Percentiles rank a stretch among this genome's conserved stretches.
These are phyloP conservation scores for Esox lucius DNA, from an alignment of 2,797 vertebrate genomes.

Conservation along the genomic window DNA sequence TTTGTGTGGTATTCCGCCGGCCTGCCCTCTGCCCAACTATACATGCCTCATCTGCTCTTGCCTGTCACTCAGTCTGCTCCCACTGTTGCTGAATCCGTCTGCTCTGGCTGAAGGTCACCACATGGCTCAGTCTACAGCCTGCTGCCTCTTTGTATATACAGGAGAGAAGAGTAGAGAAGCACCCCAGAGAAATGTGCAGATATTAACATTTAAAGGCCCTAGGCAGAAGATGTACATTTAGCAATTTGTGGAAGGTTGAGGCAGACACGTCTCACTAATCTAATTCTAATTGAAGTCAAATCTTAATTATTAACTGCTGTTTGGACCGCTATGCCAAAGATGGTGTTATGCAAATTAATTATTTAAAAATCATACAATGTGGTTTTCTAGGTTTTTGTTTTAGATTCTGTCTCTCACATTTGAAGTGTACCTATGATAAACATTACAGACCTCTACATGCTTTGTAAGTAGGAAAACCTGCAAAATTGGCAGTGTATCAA, in stretches of 20 bases:
- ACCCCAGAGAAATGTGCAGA: not conserved
- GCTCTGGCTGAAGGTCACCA: slow-evolving; percentile 33
- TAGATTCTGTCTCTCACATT: no score
- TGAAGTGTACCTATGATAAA: no score
- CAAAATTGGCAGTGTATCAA: no score
- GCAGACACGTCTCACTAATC: no score
- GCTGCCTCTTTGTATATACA: not conserved
- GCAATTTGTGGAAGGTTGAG: not conserved
- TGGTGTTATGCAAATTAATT: no score
- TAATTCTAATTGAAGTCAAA: not conserved
- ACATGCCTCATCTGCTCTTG: slow-evolving; percentile 46
- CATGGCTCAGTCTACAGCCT: slow-evolving; percentile 28
- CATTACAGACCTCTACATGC: no score
- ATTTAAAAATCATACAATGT: no score
- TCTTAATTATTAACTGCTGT: not conserved
- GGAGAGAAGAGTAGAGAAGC: not conserved
- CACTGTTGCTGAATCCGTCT: not conserved
- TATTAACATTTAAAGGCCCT: not conserved
- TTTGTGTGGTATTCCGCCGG: slow-evolving; percentile 29
- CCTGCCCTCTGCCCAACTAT: slow-evolving; percentile 17
- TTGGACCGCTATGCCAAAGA: no score
- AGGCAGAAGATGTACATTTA: not conserved
- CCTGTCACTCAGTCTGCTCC: slow-evolving; percentile 53
- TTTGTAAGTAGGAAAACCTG: no score
- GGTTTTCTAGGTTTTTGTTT: no score